phyloP scores from a whole-genome alignment of 2,888 invertebrate genomes.

The Anoplius nigerrimus region DNA sequence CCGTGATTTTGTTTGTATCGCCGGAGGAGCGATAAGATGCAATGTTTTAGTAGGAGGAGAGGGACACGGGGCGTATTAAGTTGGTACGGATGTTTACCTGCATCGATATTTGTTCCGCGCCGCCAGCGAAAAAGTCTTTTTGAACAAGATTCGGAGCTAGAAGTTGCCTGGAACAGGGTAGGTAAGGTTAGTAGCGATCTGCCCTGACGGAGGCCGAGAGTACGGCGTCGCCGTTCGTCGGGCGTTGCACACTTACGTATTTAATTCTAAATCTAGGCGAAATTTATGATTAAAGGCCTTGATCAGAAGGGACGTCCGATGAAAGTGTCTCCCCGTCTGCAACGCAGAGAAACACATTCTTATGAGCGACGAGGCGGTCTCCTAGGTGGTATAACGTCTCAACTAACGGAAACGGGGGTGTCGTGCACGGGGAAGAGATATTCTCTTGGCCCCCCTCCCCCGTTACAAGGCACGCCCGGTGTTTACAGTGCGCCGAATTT shows the following conservation, averaged over 20 bases:
- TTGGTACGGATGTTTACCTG: constrained; percentile 80
- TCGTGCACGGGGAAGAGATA: too few species aligned
- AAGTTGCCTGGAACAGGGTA: constrained; percentile 85
- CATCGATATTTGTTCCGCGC: constrained; percentile 88
- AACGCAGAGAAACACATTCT: constrained; percentile 58
- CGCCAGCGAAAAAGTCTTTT: constrained; percentile 90
- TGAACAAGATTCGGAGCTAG: constrained; percentile 94
- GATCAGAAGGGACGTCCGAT: constrained; percentile 95
- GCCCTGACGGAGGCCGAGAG: not conserved
- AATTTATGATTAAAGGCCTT: constrained; percentile 98
- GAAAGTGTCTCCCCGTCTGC: constrained; percentile 95
- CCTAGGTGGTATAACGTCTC: constrained; percentile 9
- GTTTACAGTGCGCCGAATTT: too few species aligned
- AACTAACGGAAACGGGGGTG: not conserved
- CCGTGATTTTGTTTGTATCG: too few species aligned
- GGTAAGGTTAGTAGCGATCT: not conserved
- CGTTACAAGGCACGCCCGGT: too few species aligned
- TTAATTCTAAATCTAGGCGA: constrained; percentile 96
- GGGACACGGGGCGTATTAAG: not conserved
- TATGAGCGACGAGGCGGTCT: not conserved
- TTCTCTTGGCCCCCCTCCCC: too few species aligned
- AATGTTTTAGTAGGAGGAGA: too few species aligned
- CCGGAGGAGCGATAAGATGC: too few species aligned
- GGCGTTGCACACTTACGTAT: constrained; percentile 86
- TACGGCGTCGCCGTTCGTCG: too few species aligned